Evolutionary conservation across 2,888 invertebrate species (phyloP).

Genomic region (Xestoiulus laeticollis): DNA sequence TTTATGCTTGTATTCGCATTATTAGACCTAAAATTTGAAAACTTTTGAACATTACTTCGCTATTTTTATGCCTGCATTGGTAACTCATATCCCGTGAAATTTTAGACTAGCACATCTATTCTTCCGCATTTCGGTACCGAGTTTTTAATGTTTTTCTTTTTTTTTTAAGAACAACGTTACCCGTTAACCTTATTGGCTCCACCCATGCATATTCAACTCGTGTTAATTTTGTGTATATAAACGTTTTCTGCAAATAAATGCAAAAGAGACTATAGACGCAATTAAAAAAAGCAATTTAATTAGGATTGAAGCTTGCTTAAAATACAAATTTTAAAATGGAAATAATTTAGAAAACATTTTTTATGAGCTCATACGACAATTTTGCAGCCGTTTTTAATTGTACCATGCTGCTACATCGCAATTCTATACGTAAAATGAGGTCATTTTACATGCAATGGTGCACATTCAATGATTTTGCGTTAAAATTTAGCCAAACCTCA

Average conservation of each 20-base stretch:
- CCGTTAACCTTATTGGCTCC: neutral
- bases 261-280: neutral
- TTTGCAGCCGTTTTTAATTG: slow-evolving; percentile 12
- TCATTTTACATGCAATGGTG: slow-evolving; percentile 29
- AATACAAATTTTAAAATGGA: neutral
- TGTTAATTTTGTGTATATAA: neutral
- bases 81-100: neutral
- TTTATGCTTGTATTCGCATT: neutral
- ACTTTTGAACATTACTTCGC: neutral
- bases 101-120: neutral
- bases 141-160: neutral
- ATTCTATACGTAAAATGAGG: neutral
- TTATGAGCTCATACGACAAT: neutral
- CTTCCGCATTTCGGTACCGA: neutral
- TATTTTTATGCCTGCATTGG: neutral
- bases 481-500: neutral
- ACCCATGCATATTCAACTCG: neutral
- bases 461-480: slow-evolving; percentile 31
- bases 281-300: neutral
- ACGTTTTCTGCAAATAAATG: neutral
- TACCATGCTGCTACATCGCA: neutral
- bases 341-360: no score
- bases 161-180: neutral
- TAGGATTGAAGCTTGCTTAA: neutral
- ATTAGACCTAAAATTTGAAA: neutral